Conservation (phyloP, 2,888 invertebrate genomes). For the Caenorhabditis sp. region DNA sequence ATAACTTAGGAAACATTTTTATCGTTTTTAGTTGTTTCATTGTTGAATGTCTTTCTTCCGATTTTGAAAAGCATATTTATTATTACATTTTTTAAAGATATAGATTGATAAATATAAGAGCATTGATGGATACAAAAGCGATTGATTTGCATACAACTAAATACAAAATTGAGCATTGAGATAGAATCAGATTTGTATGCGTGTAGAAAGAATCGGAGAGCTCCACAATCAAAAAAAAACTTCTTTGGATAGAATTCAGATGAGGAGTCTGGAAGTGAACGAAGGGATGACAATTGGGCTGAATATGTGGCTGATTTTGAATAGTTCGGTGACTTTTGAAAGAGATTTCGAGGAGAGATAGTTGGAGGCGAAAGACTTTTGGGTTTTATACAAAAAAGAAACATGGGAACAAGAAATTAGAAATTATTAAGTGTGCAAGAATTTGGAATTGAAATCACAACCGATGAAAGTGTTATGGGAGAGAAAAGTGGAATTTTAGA, state of each 20-base stretch:
- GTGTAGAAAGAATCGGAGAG: neutral
- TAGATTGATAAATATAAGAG: neutral
- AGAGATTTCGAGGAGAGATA: slow-evolving; percentile 13
- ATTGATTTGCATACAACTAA: neutral
- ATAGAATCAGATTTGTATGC: slow-evolving; percentile 17
- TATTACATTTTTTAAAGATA: neutral
- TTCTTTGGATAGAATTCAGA: slow-evolving; percentile 9
- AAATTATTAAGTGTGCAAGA: slow-evolving; percentile 16
- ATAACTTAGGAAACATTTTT: neutral
- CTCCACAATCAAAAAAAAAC: slow-evolving; percentile 7
- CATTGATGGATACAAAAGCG: neutral
- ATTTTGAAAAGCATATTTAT: neutral
- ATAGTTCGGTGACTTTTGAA: slow-evolving; percentile 16
- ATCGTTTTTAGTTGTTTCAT: slow-evolving; percentile 21
- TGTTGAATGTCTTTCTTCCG: slow-evolving; percentile 2
- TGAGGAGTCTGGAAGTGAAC: slow-evolving; percentile 31
- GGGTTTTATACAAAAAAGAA: slow-evolving; percentile 28
- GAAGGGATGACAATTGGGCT: slow-evolving; percentile 5
- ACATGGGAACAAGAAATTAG: neutral
- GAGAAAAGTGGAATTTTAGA: neutral
- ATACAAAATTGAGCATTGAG: slow-evolving; percentile 32
- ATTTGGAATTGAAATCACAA: slow-evolving; percentile 46
- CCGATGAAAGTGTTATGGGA: slow-evolving; percentile 13
- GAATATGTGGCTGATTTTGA: slow-evolving; percentile 23
- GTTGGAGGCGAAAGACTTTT: slow-evolving; percentile 36